Evolutionary conservation across 2,888 invertebrate species (phyloP).

Genomic region (Pheosia gnoma): DNA sequence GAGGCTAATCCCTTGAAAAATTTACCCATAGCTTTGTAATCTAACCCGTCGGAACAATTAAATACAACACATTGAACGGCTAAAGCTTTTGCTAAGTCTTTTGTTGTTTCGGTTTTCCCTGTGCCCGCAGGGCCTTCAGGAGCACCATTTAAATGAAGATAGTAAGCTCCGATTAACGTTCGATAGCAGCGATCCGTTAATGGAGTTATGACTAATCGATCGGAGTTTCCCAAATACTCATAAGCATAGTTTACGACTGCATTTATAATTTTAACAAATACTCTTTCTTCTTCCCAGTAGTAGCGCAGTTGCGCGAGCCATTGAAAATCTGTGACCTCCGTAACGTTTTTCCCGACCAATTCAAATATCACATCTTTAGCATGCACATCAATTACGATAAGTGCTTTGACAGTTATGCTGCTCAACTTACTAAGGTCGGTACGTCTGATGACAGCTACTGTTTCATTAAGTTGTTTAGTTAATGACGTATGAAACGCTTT

Average conservation of each 20-base stretch:
- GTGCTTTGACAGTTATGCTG: constrained; percentile 90
- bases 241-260: constrained; percentile 91
- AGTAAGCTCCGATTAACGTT: constrained; percentile 92
- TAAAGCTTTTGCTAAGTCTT: constrained; percentile 95
- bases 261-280: constrained; percentile 89
- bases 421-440: constrained; percentile 88
- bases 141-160: constrained; percentile 92
- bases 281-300: constrained; percentile 89
- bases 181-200: constrained; percentile 92
- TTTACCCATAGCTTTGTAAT: constrained; percentile 94
- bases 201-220: constrained; percentile 90
- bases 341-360: constrained; percentile 85
- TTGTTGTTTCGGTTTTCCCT: constrained; percentile 95
- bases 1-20: constrained; percentile 93
- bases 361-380: constrained; percentile 91
- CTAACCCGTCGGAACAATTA: constrained; percentile 93
- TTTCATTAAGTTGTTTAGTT: constrained; percentile 87
- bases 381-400: constrained; percentile 94
- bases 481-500: constrained; percentile 82
- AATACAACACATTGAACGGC: constrained; percentile 96
- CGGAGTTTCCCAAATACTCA: constrained; percentile 93
- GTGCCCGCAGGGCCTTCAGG: constrained; percentile 94
- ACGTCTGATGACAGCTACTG: constrained; percentile 89
- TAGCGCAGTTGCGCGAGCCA: constrained; percentile 93
- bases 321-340: constrained; percentile 90